Percentiles rank a stretch among this genome's conserved stretches.
Conservation (phyloP, 2,113 vertebrate species). For the Crotalus viridis region DNA sequence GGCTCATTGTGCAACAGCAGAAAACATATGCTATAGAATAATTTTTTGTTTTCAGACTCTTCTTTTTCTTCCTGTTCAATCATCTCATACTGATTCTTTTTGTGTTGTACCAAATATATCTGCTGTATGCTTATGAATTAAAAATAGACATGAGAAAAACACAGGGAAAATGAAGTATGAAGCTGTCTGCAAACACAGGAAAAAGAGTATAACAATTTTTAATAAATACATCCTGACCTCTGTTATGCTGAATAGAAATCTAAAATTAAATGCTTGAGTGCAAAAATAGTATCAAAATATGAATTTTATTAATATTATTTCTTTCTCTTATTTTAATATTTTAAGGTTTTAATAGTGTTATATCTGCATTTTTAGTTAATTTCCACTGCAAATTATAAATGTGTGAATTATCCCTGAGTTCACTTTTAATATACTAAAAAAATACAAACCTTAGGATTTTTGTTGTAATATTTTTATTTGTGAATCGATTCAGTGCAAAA, state of each 20-base stretch:
- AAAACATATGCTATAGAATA: neutral
- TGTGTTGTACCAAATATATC: neutral
- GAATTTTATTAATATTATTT: neutral
- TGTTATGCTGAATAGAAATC: neutral
- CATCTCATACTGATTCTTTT: neutral
- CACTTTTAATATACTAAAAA: neutral
- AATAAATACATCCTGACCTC: neutral
- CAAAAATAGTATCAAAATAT: neutral
- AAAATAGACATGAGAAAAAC: neutral
- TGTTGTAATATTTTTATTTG: neutral
- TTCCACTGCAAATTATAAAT: neutral
- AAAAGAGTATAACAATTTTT: neutral
- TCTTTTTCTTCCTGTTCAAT: neutral
- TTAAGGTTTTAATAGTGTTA: neutral
- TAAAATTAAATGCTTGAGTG: neutral
- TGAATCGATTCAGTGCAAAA: neutral
- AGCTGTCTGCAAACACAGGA: neutral
- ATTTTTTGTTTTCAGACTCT: neutral
- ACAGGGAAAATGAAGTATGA: neutral
- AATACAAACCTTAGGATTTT: neutral
- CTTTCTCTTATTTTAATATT: neutral
- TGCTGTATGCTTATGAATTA: neutral
- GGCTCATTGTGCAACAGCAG: neutral
- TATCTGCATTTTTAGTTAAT: neutral
- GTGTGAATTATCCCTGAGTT: neutral